Evolutionary conservation across 2,797 vertebrate species (phyloP), one percentile per base, ranked within the genome.

Genomic region (Ctenosaura bakeri): DNA sequence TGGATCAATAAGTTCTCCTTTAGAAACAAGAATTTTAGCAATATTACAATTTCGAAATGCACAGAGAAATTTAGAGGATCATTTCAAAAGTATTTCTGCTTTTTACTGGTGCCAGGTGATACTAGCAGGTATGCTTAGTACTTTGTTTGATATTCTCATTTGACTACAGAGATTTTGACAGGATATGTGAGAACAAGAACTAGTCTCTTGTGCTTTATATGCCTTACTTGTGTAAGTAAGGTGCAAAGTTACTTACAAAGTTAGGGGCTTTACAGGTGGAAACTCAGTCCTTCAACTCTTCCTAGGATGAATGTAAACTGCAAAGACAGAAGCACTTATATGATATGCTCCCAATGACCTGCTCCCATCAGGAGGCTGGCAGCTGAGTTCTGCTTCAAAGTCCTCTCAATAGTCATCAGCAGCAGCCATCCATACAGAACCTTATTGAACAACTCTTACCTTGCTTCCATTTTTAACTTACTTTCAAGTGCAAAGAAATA

Each of bases 341-440:
- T 46, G 54, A 32, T 74, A 38, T 46, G 73, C 29, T 50, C 69
- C 69, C 32, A 35, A n/a, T 83, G 81, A 83, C 18, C 80, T 64
- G 80, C 29, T 83, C 81, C 35, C 56, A 83, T 50, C 69, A 88
- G 80, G 42, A 83, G 18, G 6, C 52, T n/a, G 35, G 81, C 56
- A 83, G 87, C 38, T 74, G 79, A 76, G 69, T 89, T 76, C 69
- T 89, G 54, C 54, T 88, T 88, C 69, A 88, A 88, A 82, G 79
- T 38, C 54, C 38, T 35, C 4, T 14, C 29, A 83, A 76, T n/a
- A 50, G 56, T 32, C 38, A 76, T 26, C 80, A 83, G 3, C 20
- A 46, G 29, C 69, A 74, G 38, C 38, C 56, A 5, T 76, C 54
- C 80, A n/a, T 59, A 64, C 54, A 83, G 18, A 59, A 14, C 42